A percentile compares a stretch with the other conserved stretches of the same genome.
These are phyloP conservation scores for Meles meles DNA, from an alignment of 2,113 vertebrate species.

Conservation along the genomic window DNA sequence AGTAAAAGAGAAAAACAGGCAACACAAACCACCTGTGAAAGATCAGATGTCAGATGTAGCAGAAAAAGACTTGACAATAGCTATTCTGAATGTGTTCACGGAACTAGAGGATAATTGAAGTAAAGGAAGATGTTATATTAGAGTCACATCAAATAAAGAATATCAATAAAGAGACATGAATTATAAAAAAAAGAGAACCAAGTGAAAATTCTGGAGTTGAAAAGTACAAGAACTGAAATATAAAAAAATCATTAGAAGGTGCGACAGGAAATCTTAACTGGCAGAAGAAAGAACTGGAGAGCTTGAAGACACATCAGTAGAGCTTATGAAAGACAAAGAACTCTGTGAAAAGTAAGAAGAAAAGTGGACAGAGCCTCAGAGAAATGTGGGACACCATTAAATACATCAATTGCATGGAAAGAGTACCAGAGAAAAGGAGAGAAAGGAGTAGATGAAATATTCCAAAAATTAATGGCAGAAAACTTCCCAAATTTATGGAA, in stretches of 20 bases:
- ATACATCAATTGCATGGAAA: not conserved
- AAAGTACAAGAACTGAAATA: not conserved
- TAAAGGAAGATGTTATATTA: not conserved
- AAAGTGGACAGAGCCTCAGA: not conserved
- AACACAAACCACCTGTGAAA: not conserved
- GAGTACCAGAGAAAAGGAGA: not conserved
- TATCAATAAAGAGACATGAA: not conserved
- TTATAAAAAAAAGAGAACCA: not conserved
- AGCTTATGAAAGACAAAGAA: not conserved
- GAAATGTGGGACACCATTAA: not conserved
- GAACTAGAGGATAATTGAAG: not conserved
- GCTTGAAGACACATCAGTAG: not conserved
- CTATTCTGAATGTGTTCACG: not conserved
- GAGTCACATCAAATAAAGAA: not conserved
- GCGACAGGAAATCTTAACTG: not conserved
- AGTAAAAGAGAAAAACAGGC: not conserved
- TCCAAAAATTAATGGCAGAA: not conserved
- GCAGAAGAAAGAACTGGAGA: not conserved
- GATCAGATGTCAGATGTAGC: not conserved
- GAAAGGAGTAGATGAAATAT: not conserved
- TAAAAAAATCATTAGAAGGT: not conserved
- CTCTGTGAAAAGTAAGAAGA: not conserved
- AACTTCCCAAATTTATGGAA: not conserved
- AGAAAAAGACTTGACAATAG: not conserved
- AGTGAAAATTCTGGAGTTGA: not conserved